Evolutionary conservation across 1,140 invertebrate species (phyloP).

Genomic region (Leptinotarsa defecta): DNA sequence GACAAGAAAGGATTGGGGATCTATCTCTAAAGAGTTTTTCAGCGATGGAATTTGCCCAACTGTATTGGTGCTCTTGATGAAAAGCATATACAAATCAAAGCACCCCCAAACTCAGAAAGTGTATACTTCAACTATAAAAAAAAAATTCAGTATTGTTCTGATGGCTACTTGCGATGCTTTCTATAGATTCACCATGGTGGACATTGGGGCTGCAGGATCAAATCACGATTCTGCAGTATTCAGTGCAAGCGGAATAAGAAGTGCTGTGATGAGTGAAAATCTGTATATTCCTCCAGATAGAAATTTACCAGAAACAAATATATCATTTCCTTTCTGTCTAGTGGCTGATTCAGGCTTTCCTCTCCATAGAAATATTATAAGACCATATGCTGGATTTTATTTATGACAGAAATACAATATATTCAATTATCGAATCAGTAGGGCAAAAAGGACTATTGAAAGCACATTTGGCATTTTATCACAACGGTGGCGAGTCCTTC

Average conservation of each 20-base stretch:
- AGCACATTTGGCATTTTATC: too few species aligned
- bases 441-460: not conserved
- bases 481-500: too few species aligned
- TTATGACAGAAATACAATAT: conserved; percentile 30
- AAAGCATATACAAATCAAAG: not conserved
- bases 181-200: not conserved
- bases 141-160: not conserved
- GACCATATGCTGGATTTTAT: conserved; percentile 47
- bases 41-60: not conserved
- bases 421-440: conserved; percentile 34
- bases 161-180: conserved; percentile 12
- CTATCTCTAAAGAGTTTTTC: not conserved
- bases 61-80: not conserved
- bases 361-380: conserved; percentile 52
- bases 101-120: not conserved
- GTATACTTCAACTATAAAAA: too few species aligned
- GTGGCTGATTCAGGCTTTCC: conserved; percentile 50
- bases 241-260: not conserved
- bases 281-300: not conserved
- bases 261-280: not conserved
- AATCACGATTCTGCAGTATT: not conserved
- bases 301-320: not conserved
- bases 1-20: not conserved
- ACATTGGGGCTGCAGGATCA: not conserved
- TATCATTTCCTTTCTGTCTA: conserved; percentile 38